Evolutionary conservation across 2,888 invertebrate species (phyloP).

Genomic region (Catocala sponsa): DNA sequence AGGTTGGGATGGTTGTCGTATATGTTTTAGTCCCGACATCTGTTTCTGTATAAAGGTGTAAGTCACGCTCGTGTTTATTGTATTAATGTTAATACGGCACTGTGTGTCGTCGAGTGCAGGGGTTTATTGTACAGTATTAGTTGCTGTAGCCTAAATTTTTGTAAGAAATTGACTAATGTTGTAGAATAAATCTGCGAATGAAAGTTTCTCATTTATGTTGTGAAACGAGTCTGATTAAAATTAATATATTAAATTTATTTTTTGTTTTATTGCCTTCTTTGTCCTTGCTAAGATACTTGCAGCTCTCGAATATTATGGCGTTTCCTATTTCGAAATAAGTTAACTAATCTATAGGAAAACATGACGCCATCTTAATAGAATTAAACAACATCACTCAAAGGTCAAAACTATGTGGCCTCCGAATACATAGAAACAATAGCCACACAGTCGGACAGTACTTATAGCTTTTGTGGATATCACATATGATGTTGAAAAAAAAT

Average conservation of each 20-base stretch:
- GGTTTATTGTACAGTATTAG: constrained; percentile 70
- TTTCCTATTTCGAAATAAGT: too few species aligned
- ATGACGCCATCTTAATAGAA: too few species aligned
- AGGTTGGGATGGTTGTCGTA: constrained; percentile 57
- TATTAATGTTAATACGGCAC: constrained; percentile 64
- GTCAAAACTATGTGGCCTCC: too few species aligned
- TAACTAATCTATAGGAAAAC: too few species aligned
- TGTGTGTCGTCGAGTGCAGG: constrained; percentile 63
- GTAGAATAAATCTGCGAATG: constrained; percentile 69
- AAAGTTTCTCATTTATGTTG: constrained; percentile 81
- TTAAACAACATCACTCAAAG: too few species aligned
- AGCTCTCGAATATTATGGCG: too few species aligned
- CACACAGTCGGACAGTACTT: too few species aligned
- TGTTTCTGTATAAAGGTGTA: constrained; percentile 45
- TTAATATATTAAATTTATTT: constrained; percentile 73
- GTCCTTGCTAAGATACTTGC: too few species aligned
- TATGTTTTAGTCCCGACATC: constrained; percentile 53
- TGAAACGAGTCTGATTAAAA: constrained; percentile 87
- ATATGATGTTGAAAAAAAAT: too few species aligned
- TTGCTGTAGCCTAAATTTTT: constrained; percentile 64
- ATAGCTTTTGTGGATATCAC: too few species aligned
- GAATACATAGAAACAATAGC: too few species aligned
- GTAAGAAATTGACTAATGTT: constrained; percentile 65
- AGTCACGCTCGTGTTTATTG: constrained; percentile 56
- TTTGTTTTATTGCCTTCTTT: constrained; percentile 55